Evolutionary conservation across 2,113 vertebrate species (phyloP).

Genomic region (Athene cunicularia): DNA sequence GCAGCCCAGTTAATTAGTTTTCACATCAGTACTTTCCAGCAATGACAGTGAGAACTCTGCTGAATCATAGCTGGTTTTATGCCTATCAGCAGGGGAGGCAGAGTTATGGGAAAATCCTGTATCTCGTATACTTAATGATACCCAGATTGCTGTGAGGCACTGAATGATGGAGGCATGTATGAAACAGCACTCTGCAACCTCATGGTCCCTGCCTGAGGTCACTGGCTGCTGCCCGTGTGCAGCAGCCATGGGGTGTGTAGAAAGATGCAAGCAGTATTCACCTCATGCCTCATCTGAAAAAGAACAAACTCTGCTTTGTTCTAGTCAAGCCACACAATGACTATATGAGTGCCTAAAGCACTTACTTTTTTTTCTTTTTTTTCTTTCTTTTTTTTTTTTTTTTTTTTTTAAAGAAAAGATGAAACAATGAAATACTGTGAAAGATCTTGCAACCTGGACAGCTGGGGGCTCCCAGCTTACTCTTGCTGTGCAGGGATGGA

Average conservation of each 20-base stretch:
- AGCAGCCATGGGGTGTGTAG: not conserved
- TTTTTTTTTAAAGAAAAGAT: not conserved
- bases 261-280: not conserved
- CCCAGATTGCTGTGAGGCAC: not conserved
- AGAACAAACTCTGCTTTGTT: not conserved
- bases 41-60: not conserved
- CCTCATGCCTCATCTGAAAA: not conserved
- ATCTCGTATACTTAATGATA: not conserved
- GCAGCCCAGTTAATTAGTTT: not conserved
- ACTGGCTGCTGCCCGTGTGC: not conserved
- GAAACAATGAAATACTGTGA: not conserved
- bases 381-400: not conserved
- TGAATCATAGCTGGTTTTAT: not conserved
- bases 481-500: not conserved
- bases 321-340: not conserved
- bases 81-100: not conserved
- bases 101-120: not conserved
- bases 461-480: rapidly evolving
- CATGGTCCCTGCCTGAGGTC: not conserved
- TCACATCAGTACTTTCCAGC: not conserved
- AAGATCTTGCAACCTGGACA: not conserved
- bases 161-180: not conserved
- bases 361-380: not conserved
- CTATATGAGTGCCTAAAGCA: not conserved
- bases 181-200: not conserved